Evolutionary conservation across 2,888 invertebrate species (phyloP).

Genomic region (Pegoplata infirma): DNA sequence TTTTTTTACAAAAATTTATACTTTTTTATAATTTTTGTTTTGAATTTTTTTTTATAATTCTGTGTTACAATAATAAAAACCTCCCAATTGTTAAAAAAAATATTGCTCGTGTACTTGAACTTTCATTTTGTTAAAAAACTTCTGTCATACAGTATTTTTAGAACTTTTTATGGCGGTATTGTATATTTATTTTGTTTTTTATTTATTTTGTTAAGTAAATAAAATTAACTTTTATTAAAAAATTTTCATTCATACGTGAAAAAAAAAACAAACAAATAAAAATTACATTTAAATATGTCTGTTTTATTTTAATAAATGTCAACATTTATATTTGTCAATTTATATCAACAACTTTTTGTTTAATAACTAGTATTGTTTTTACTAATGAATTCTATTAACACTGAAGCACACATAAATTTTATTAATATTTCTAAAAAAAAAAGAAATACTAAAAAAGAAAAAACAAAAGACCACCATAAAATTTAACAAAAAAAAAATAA

Average conservation of each 20-base stretch:
- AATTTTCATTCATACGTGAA: not conserved
- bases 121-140: too few species aligned
- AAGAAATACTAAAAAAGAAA: not conserved
- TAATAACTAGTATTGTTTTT: not conserved
- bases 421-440: not conserved
- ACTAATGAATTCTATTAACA: slow-evolving; percentile 2
- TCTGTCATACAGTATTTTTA: too few species aligned
- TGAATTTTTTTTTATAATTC: too few species aligned
- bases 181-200: not conserved
- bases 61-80: too few species aligned
- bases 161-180: too few species aligned
- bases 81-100: too few species aligned
- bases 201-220: not conserved
- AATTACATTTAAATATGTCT: not conserved
- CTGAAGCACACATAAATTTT: not conserved
- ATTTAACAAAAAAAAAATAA: not conserved
- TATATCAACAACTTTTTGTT: slow-evolving; percentile 3
- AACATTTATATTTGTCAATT: not conserved
- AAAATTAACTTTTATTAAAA: not conserved
- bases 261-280: not conserved
- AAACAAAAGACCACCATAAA: too few species aligned
- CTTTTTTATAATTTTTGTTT: too few species aligned
- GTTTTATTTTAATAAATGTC: not conserved
- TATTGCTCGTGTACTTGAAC: too few species aligned
- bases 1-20: too few species aligned